Evolutionary conservation across 2,888 invertebrate genomes (phyloP).

Genomic region (Diloba caeruleocephala): DNA sequence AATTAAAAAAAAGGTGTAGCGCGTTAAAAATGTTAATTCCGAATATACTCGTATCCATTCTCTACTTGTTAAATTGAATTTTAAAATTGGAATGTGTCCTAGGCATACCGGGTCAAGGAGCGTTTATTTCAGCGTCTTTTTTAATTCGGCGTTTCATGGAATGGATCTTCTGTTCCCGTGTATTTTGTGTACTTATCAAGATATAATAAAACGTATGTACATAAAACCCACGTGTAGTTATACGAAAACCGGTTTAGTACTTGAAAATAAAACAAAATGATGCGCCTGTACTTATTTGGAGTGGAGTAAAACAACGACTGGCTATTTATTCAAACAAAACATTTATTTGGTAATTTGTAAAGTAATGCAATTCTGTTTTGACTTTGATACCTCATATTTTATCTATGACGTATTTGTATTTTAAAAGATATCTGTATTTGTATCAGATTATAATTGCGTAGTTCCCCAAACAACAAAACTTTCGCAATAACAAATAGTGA

Average conservation of each 20-base stretch:
- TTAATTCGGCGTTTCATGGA: background rate
- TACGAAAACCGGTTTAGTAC: constrained; percentile 27
- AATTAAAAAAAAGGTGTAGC: no score
- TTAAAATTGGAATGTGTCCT: no score
- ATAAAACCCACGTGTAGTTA: constrained; percentile 19
- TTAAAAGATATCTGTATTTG: background rate
- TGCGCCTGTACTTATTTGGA: constrained; percentile 8
- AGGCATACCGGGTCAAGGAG: no score
- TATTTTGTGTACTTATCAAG: background rate
- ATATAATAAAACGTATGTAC: no score
- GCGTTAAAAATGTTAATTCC: no score
- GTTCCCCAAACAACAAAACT: no score
- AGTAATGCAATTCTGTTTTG: background rate
- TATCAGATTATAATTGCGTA: constrained; percentile 1
- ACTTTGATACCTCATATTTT: constrained; percentile 1
- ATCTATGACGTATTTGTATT: constrained; percentile 7
- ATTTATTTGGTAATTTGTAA: constrained; percentile 3
- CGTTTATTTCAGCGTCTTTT: background rate
- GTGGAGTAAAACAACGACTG: constrained; percentile 8
- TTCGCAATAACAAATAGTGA: no score
- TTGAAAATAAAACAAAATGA: constrained; percentile 24
- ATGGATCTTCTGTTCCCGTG: background rate
- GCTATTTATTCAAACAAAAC: constrained; percentile 5
- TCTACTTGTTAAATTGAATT: no score
- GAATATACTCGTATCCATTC: no score